Evolutionary conservation across 2,113 vertebrate species (phyloP).

Genomic region (Sceloporus undulatus): DNA sequence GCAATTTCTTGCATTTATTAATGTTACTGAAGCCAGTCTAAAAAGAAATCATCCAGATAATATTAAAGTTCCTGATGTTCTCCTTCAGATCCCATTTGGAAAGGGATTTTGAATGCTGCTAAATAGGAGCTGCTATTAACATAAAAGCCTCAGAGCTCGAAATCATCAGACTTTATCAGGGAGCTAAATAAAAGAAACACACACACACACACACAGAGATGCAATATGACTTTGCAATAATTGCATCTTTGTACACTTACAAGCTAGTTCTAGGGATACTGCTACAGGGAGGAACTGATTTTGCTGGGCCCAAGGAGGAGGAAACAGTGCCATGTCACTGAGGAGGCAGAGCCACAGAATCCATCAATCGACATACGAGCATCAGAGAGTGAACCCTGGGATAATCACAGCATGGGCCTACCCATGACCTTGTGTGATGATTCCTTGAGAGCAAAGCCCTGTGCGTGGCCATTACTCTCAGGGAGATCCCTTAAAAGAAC

Average conservation of each 20-base stretch:
- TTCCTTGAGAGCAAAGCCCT: too few relatives aligned
- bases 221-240: constrained; percentile 50
- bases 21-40: constrained; percentile 23
- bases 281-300: too few relatives aligned
- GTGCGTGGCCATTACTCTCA: too few relatives aligned
- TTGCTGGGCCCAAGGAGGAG: too few relatives aligned
- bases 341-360: too few relatives aligned
- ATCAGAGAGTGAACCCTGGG: too few relatives aligned
- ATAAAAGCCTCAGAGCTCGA: constrained; percentile 44
- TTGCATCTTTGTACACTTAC: constrained; percentile 26
- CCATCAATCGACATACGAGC: too few relatives aligned
- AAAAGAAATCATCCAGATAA: constrained; percentile 29
- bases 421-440: too few relatives aligned
- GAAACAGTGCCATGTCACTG: too few relatives aligned
- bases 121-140: constrained; percentile 47
- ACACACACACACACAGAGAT: background rate
- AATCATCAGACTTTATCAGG: constrained; percentile 44
- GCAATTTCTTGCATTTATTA: constrained; percentile 34
- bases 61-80: constrained; percentile 11
- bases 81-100: constrained; percentile 26
- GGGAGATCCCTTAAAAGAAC: too few relatives aligned
- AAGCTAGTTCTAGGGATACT: background rate
- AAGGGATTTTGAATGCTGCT: constrained; percentile 48
- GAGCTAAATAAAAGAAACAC: constrained; percentile 19
- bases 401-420: too few relatives aligned